A percentile compares a stretch with the other conserved stretches of the same genome.
Evolutionary conservation across 2,797 vertebrate species (phyloP).

Genomic region (Manis crassicaudata): DNA sequence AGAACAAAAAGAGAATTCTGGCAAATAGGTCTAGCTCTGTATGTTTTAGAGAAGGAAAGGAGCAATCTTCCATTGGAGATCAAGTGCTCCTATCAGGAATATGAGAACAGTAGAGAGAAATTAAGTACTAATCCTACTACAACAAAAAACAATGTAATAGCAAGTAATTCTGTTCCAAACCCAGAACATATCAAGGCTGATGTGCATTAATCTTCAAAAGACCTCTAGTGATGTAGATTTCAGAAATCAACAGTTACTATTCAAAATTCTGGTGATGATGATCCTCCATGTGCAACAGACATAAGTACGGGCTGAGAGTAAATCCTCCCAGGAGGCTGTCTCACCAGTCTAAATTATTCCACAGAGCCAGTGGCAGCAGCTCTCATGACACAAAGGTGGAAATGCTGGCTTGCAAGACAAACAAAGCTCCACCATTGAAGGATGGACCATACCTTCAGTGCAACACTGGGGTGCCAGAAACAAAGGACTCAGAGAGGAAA

Average conservation of each 20-base stretch:
- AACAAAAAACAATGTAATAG: not conserved
- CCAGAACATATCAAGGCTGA: not conserved
- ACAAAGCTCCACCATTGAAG: not conserved
- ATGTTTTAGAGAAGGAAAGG: not conserved
- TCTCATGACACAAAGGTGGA: not conserved
- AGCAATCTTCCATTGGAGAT: not conserved
- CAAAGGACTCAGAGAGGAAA: not conserved
- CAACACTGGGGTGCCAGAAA: not conserved
- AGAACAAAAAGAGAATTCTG: not conserved
- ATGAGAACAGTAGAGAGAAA: not conserved
- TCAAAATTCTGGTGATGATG: not conserved
- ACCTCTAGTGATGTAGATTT: not conserved
- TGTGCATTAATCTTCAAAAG: not conserved
- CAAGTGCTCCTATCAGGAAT: not conserved
- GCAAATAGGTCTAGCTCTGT: not conserved
- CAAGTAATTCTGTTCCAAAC: not conserved
- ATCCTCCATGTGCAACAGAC: not conserved
- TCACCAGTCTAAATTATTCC: not conserved
- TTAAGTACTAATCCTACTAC: not conserved
- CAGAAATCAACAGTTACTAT: not conserved
- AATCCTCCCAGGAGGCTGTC: not conserved
- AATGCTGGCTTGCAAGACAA: not conserved
- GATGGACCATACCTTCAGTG: not conserved
- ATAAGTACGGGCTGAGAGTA: not conserved
- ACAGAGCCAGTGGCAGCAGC: not conserved